Evolutionary conservation across 2,797 vertebrate species (phyloP).

Genomic region (Rachycentron canadum): DNA sequence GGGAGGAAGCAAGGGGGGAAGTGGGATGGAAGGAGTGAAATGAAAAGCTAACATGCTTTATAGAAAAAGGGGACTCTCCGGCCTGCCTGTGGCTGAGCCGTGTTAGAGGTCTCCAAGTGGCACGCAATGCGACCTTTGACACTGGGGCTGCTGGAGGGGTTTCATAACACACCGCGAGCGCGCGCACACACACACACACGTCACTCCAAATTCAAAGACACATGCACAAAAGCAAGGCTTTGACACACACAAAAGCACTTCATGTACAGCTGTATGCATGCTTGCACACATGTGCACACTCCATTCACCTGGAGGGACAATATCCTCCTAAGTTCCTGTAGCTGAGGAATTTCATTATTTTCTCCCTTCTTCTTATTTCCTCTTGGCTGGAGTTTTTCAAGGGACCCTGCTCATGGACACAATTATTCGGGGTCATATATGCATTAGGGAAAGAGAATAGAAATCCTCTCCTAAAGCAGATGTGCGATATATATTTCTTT

Average conservation of each 20-base stretch:
- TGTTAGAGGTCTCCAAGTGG: slow-evolving; percentile 30
- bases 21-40: slow-evolving; percentile 30
- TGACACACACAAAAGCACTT: slow-evolving; percentile 20
- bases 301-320: slow-evolving; percentile 66
- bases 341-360: slow-evolving; percentile 71
- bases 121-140: slow-evolving; percentile 57
- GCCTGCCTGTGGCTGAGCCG: slow-evolving; percentile 5
- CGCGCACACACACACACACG: slow-evolving; percentile 15
- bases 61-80: background rate
- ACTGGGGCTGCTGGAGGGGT: slow-evolving; percentile 21
- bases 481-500: slow-evolving; percentile 11
- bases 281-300: slow-evolving; percentile 33
- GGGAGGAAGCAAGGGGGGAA: background rate
- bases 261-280: slow-evolving; percentile 31
- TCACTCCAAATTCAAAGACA: background rate
- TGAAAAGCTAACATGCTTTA: slow-evolving; percentile 57
- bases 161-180: slow-evolving; percentile 37
- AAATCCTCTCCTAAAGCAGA: slow-evolving; percentile 21
- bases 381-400: slow-evolving; percentile 26
- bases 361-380: slow-evolving; percentile 28
- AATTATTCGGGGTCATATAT: slow-evolving; percentile 58
- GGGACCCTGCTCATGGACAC: slow-evolving; percentile 46
- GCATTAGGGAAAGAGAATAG: slow-evolving; percentile 29
- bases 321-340: slow-evolving; percentile 52
- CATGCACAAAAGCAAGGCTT: background rate